Base-by-base conservation (phyloP, 1,140 invertebrate genomes). In the Drosophila bipectinata region DNA sequence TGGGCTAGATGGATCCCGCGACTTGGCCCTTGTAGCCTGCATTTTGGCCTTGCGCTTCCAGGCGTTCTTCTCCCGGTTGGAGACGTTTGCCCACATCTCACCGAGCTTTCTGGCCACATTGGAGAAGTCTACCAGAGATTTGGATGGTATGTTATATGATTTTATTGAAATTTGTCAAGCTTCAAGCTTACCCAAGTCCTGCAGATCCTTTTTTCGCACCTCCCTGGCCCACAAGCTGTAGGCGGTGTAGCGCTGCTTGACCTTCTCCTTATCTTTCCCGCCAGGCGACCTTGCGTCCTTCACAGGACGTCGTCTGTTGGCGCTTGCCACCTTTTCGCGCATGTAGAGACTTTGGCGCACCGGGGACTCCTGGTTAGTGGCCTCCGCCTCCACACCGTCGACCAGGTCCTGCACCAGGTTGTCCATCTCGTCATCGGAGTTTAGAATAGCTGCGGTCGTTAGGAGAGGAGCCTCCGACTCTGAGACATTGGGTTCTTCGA, bases 191-290 rank as follows among this genome's bases (percentile, higher is more conserved):
- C 90, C 90, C 93, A 97, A 94, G 72, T 96, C 94, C 12, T 96
- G 96, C 92, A 88, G 76, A 9, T 88, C 83, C 0, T 72, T 94
- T 76, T 95, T 95, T 48, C 97, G 93, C 32, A 96, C 94, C 85
- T 97, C 96, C 81, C 96, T 95, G 4, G 96, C 96, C 96, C 97
- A 98, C 77, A 98, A 92, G 95, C 97, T 97, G 92, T 98, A 98
- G 1, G 97, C 97, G 2, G 97, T 97, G 61, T 96, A 95, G 67
- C 96, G 93, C 5, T 95, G 94, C 92, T 96, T 96, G 8, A 93
- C 95, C 93, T 96, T 97, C 80, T 96, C 96, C 28, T 87, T 88
- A n/a, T 79, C 94, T 84, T 96, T 97, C 37, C 93, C 93, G 34
- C 94, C 92, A 15, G 96, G 93, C 45, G 96, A 94, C 41, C 78